Evolutionary conservation across 2,113 vertebrate species (phyloP).

Genomic region (Chaetorhynchus papuensis): DNA sequence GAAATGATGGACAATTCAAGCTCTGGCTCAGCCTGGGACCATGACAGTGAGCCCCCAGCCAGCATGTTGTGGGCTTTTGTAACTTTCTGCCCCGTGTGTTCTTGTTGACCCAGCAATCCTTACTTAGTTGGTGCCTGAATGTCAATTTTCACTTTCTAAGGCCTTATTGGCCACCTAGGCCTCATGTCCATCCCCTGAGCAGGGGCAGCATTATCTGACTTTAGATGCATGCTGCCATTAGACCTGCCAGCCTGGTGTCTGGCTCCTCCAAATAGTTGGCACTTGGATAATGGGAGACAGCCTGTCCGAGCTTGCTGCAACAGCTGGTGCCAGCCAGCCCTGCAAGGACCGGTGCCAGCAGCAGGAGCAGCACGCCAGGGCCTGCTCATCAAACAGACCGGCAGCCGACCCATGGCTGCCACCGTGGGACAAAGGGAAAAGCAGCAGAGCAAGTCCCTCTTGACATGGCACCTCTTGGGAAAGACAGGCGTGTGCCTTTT

Average conservation of each 20-base stretch:
- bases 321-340: slow-evolving; percentile 45
- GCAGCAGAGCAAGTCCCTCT: background rate
- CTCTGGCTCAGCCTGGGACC: background rate
- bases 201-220: background rate
- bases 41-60: background rate
- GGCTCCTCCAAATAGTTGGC: slow-evolving; percentile 9
- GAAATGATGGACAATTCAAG: background rate
- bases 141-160: background rate
- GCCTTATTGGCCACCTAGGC: background rate
- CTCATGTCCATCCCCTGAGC: background rate
- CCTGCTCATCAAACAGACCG: background rate
- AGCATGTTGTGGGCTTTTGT: background rate
- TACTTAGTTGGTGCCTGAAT: background rate
- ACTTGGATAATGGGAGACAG: background rate
- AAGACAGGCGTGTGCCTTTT: fast-evolving
- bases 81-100: background rate
- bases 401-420: background rate
- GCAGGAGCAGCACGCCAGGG: background rate
- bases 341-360: background rate
- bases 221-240: background rate
- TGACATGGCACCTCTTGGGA: background rate
- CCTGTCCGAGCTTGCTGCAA: background rate
- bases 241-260: background rate
- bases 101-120: background rate
- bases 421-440: background rate